Percentiles rank a stretch among this genome's conserved stretches.
Evolutionary conservation across 2,888 invertebrate species (phyloP).

Genomic region (Pherbina coryleti): DNA sequence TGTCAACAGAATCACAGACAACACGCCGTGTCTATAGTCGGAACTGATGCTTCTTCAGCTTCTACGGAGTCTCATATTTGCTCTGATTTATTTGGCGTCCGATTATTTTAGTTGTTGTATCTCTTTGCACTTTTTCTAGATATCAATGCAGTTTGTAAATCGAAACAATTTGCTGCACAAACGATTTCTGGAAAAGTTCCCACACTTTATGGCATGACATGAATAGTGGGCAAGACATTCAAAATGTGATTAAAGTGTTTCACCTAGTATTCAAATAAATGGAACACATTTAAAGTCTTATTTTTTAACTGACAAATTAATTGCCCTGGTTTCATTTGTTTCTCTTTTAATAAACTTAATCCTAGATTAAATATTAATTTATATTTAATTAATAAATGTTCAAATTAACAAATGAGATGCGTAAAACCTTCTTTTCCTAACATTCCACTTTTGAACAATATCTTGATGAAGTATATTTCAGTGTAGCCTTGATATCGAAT

Average conservation of each 20-base stretch:
- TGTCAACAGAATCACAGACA: conserved; percentile 23
- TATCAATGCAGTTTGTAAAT: background rate
- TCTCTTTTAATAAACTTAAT: too few relatives aligned
- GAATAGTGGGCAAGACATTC: background rate
- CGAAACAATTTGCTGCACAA: background rate
- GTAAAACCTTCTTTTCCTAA: too few relatives aligned
- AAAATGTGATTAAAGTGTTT: background rate
- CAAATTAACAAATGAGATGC: too few relatives aligned
- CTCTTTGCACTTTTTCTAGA: background rate
- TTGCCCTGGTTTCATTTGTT: too few relatives aligned
- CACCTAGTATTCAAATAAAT: too few relatives aligned
- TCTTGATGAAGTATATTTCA: too few relatives aligned
- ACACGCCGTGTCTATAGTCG: background rate
- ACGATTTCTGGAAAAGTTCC: conserved; percentile 8
- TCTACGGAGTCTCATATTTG: conserved; percentile 51
- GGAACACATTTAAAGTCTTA: too few relatives aligned
- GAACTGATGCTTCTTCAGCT: background rate
- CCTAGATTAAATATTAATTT: too few relatives aligned
- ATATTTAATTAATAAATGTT: too few relatives aligned
- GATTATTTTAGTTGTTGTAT: conserved; percentile 45
- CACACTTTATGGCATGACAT: conserved; percentile 18
- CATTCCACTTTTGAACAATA: too few relatives aligned
- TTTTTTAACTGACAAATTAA: too few relatives aligned
- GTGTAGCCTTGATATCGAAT: too few relatives aligned
- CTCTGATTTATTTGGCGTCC: conserved; percentile 57